phyloP scores from a whole-genome alignment of 2,888 invertebrate species.

The Meteorus colon region DNA sequence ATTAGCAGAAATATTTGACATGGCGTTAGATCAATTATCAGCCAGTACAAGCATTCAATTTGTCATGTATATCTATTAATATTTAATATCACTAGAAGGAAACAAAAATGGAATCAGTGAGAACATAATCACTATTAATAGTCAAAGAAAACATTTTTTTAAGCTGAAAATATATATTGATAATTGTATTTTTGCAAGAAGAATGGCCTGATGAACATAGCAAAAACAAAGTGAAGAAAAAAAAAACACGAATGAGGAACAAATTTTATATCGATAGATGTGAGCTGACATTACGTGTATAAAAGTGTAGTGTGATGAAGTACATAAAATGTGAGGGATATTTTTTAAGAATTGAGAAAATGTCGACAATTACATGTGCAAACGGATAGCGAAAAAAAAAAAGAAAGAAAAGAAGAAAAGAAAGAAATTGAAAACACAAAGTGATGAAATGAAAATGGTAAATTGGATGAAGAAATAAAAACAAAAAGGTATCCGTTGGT shows the following conservation, averaged over 20 bases:
- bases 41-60: background rate
- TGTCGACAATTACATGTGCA: background rate
- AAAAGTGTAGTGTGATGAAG: background rate
- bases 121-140: background rate
- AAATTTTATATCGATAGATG: background rate
- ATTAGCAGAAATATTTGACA: background rate
- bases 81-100: background rate
- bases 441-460: background rate
- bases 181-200: conserved; percentile 10
- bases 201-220: conserved; percentile 2
- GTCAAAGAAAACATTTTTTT: background rate
- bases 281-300: background rate
- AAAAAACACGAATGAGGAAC: background rate
- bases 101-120: background rate
- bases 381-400: background rate
- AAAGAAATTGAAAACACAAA: background rate
- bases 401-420: background rate
- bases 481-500: background rate
- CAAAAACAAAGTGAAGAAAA: background rate
- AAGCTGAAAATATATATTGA: conserved; percentile 1
- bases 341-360: background rate
- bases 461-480: background rate
- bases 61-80: background rate
- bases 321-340: background rate
- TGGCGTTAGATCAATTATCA: background rate